A percentile compares a stretch with the other conserved stretches of the same genome.
Conservation (phyloP, 2,797 vertebrate species). For the Betta splendens region DNA sequence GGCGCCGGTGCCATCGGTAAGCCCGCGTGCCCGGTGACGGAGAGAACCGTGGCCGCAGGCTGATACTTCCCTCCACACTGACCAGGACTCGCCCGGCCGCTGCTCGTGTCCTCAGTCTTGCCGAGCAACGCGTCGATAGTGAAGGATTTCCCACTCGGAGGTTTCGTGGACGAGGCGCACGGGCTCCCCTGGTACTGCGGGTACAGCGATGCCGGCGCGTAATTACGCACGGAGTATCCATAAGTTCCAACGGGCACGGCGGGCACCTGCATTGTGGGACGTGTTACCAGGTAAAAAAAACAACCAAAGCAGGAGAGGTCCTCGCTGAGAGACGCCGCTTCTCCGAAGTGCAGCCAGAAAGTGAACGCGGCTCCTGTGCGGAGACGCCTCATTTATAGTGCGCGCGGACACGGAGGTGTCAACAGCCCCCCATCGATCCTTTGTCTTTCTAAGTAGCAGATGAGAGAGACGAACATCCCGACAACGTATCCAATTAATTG, state of each 20-base stretch:
- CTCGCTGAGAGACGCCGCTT: conserved; percentile 19
- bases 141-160: conserved; percentile 80
- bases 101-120: conserved; percentile 65
- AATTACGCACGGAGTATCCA: conserved; percentile 68
- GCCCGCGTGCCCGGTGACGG: conserved; percentile 54
- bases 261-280: conserved; percentile 75
- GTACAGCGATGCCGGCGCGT: conserved; percentile 55
- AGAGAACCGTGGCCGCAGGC: conserved; percentile 27
- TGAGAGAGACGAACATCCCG: conserved; percentile 84
- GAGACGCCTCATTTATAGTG: conserved; percentile 73
- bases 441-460: conserved; percentile 87
- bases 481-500: conserved; percentile 88
- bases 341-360: conserved; percentile 39
- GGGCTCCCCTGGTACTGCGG: conserved; percentile 55
- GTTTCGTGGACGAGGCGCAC: conserved; percentile 54
- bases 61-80: conserved; percentile 55
- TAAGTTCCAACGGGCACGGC: conserved; percentile 58
- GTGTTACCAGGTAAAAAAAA: conserved; percentile 9
- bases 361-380: conserved; percentile 42
- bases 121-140: conserved; percentile 87
- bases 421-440: conserved; percentile 76
- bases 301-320: not conserved
- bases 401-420: conserved; percentile 75
- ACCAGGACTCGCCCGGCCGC: conserved; percentile 39
- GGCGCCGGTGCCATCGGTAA: conserved; percentile 56